Base-by-base conservation (phyloP, 2,888 invertebrate genomes). In the Itoplectis maculator region DNA sequence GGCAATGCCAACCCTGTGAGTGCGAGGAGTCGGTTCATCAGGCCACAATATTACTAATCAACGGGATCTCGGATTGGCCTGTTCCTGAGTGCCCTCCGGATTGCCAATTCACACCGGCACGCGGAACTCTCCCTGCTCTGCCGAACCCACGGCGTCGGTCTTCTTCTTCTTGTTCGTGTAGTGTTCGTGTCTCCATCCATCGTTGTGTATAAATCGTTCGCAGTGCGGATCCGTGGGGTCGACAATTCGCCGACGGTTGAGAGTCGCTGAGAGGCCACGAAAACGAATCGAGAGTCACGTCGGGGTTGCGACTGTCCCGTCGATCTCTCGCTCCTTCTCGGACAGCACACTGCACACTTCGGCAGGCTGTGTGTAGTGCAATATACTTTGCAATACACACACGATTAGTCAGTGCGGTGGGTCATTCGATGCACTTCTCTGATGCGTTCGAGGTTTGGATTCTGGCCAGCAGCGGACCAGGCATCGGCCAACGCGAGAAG, bases 31-130 rank as follows among this genome's bases (percentile, higher is more conserved):
- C 90, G 89, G 91, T 91, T 92, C 91, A 91, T 92, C 91, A 91
- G 91, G 90, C 91, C 90, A 92, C 92, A 91, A 92, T 92, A 92
- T 92, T 92, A 91, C 91, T 91, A 92, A 92, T 92, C 91, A 92
- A 89, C 88, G 86, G 85, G 86, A 88, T 40, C 75, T 61, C 35
- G 89, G 88, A 91, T 91, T 91, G 90, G 90, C 87, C 85, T 83
- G 83, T 78, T 81, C 86, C 87, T 91, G 91, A 92, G 89, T 90
- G 90, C 86, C 86, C 87, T 82, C 84, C 87, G 89, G 86, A 92
- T 91, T 91, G 90, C 89, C 91, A 91, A 91, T 92, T 92, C 91
- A 89, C 87, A 84, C 79, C 87, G 85, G 84, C 82, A 86, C 84
- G 83, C 81, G 85, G 85, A 87, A 84, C 45, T 77, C 49, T n/a